Evolutionary conservation across 2,888 invertebrate species (phyloP).

Genomic region (Sycophila texana): DNA sequence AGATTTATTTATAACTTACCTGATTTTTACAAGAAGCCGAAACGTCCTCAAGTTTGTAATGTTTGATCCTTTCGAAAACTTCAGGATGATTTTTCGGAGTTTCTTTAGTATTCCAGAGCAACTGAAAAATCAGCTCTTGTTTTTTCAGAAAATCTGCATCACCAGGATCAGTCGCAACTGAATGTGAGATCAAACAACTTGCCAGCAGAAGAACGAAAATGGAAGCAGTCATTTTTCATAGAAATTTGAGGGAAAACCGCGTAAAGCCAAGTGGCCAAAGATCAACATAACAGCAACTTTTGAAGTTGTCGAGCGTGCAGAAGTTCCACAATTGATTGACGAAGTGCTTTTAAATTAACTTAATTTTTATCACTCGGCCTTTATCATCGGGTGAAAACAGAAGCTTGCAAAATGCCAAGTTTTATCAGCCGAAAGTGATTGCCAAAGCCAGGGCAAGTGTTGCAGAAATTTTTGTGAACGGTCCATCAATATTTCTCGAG

Average conservation of each 20-base stretch:
- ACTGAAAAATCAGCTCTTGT: constrained; percentile 43
- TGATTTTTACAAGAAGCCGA: constrained; percentile 33
- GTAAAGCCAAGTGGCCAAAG: background rate
- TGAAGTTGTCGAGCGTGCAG: background rate
- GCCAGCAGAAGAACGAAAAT: background rate
- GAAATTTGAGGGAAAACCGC: background rate
- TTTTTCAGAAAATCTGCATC: constrained; percentile 40
- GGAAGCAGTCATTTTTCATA: background rate
- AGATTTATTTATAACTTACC: background rate
- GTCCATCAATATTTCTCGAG: too few relatives aligned
- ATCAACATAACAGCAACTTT: background rate
- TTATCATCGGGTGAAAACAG: background rate
- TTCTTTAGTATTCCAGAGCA: constrained; percentile 39
- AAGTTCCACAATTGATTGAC: background rate
- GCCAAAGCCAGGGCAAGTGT: too few relatives aligned
- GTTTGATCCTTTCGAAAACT: constrained; percentile 41
- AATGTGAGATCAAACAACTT: background rate
- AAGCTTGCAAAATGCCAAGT: background rate
- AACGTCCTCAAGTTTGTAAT: constrained; percentile 46
- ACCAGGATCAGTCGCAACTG: background rate
- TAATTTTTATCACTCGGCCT: constrained; percentile 33
- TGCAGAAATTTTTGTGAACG: background rate
- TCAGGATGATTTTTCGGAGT: constrained; percentile 49
- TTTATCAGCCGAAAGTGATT: background rate
- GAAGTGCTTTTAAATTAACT: constrained; percentile 21